Conservation (phyloP, 2,113 vertebrate species). For the Drymodes brunneopygia region DNA sequence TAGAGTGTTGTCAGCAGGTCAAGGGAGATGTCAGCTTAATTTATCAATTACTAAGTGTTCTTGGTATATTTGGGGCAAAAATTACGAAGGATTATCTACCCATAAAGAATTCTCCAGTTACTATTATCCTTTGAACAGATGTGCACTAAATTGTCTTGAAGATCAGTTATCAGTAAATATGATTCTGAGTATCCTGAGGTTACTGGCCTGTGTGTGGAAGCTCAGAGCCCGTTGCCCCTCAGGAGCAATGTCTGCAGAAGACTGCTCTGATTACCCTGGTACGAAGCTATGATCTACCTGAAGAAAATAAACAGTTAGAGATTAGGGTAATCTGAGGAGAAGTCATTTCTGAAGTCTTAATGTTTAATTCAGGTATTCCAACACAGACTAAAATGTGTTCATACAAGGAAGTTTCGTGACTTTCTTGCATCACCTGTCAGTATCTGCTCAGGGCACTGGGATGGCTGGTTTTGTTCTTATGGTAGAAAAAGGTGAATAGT, state of each 20-base stretch:
- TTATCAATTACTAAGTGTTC: not conserved
- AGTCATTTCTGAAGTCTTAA: accelerated
- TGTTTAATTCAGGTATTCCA: not conserved
- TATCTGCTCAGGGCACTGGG: not conserved
- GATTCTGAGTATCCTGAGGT: not conserved
- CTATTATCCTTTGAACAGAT: not conserved
- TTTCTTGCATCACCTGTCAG: not conserved
- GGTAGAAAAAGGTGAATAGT: not conserved
- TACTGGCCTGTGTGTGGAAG: not conserved
- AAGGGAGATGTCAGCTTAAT: not conserved
- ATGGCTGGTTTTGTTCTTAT: not conserved
- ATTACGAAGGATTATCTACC: not conserved
- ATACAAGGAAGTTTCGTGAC: not conserved
- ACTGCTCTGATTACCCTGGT: not conserved
- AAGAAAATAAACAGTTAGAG: not conserved
- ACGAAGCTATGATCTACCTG: not conserved
- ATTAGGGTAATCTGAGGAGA: not conserved
- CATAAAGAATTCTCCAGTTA: not conserved
- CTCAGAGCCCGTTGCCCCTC: accelerated
- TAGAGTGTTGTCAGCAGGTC: not conserved
- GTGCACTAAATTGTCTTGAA: not conserved
- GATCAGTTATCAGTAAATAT: not conserved
- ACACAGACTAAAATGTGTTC: not conserved
- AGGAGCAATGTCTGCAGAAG: not conserved
- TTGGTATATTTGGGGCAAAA: not conserved